phyloP scores from a whole-genome alignment of 53 echinoderm and acorn worm genomes.

The Stichopus horrens region DNA sequence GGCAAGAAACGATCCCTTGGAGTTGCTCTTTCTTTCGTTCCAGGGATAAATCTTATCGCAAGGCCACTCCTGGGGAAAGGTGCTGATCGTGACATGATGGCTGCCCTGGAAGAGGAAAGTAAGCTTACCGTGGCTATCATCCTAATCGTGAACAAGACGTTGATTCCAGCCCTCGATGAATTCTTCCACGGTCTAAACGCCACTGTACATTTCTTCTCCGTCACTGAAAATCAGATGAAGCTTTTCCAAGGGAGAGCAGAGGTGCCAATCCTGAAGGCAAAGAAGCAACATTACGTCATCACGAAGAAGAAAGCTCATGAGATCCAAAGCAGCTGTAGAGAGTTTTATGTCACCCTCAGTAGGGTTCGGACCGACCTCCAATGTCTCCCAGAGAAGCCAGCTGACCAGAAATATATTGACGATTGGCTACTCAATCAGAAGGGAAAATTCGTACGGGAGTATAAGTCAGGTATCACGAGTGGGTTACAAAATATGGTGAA shows the following conservation, averaged over 20 bases:
- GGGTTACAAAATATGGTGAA: neutral
- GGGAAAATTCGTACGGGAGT: neutral
- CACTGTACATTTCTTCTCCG: neutral
- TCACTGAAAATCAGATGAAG: neutral
- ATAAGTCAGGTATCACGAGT: neutral
- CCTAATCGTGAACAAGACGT: neutral
- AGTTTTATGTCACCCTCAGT: neutral
- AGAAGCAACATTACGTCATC: neutral
- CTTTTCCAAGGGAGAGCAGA: neutral
- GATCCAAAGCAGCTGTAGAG: constrained; percentile 11
- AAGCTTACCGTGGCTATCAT: neutral
- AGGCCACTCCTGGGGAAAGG: neutral
- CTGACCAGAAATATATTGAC: constrained; percentile 28
- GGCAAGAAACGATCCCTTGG: neutral
- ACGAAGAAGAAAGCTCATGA: constrained; percentile 28
- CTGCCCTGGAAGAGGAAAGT: neutral
- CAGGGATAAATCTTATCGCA: neutral
- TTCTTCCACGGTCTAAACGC: neutral
- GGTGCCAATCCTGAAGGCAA: neutral
- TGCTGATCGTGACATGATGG: neutral
- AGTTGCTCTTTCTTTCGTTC: neutral
- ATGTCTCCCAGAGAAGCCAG: neutral
- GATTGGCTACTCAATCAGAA: constrained; percentile 10
- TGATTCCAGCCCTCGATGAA: neutral
- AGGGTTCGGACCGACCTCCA: constrained; percentile 2